Evolutionary conservation across 2,888 invertebrate genomes (phyloP), one percentile per base, ranked within the genome.

Genomic region (Linyphia triangularis): DNA sequence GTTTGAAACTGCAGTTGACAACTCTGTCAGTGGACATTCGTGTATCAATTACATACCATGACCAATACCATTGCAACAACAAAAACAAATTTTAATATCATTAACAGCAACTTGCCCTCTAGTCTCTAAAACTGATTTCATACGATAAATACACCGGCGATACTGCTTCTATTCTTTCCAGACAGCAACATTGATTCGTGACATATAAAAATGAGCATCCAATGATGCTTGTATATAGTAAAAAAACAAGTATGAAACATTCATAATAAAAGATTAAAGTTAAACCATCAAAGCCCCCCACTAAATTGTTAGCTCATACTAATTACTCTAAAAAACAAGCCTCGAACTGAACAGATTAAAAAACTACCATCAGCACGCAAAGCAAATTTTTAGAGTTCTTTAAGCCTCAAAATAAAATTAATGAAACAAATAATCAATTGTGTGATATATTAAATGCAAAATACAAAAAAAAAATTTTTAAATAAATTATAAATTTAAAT

Each of bases 191-290:
- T n/a, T 61, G 59, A 65, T 24, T 43, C 26, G 51, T 67, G 51
- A 63, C 65, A 79, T 79, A 79, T 67, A 79, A 77, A 79, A 79
- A 63, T 22, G 3, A 30, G 67, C 78, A 79, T 67, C 78, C 7
- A 24, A 65, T 65, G 78, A 79, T 67, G 78, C 78, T 43, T 19
- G 19, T 51, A 67, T 43, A 67, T 30, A 65, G 78, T 79, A 79
- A 65, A 79, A 73, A 78, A 79, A 79, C 40, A 37, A 79, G 78
- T 79, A 79, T 79, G 67, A 79, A 79, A 79, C 78, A 79, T 79
- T 79, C 67, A 79, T 43, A 79, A 79, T 79, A 67, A 43, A 79
- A 28, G 65, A 65, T 79, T 79, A 79, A 51, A 26, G 28, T 28
- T 57, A 79, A 67, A 79, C 33, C 67, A 79, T 67, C 30, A 5